Conservation (phyloP, 2,888 invertebrate genomes). For the Troglohyphantes excavatus region DNA sequence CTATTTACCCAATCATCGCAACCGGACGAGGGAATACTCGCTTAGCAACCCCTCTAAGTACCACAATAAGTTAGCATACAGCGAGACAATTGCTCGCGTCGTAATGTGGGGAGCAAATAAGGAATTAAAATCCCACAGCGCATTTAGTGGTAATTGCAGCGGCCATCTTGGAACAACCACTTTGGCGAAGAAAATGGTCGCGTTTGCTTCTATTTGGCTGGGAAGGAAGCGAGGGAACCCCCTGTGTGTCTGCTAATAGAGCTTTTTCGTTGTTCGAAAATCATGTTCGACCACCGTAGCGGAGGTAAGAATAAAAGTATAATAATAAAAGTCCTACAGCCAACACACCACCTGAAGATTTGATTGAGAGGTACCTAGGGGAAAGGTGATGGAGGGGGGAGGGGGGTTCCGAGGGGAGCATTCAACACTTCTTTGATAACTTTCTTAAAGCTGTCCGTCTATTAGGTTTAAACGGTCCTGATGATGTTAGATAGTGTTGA, state of each 20-base stretch:
- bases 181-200: slow-evolving; percentile 28
- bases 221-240: slow-evolving; percentile 3
- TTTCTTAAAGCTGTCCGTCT: slow-evolving; percentile 78
- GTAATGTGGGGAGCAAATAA: slow-evolving; percentile 65
- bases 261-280: slow-evolving; percentile 44
- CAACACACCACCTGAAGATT: slow-evolving; percentile 64
- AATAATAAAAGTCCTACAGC: slow-evolving; percentile 53
- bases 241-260: slow-evolving; percentile 66
- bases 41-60: neutral
- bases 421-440: slow-evolving; percentile 76
- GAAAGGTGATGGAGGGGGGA: slow-evolving; percentile 17
- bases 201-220: neutral
- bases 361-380: slow-evolving; percentile 65
- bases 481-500: slow-evolving; percentile 61
- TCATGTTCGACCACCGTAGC: slow-evolving; percentile 68
- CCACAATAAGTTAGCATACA: slow-evolving; percentile 2
- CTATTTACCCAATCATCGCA: neutral
- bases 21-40: neutral
- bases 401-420: slow-evolving; percentile 54
- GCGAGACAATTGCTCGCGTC: slow-evolving; percentile 43
- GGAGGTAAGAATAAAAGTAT: slow-evolving; percentile 49
- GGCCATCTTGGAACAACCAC: slow-evolving; percentile 10
- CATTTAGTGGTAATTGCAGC: slow-evolving; percentile 48
- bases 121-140: slow-evolving; percentile 46
- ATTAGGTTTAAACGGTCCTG: slow-evolving; percentile 76